Base-by-base conservation (phyloP, 1,140 invertebrate species). In the Centruroides sculpturatus region DNA sequence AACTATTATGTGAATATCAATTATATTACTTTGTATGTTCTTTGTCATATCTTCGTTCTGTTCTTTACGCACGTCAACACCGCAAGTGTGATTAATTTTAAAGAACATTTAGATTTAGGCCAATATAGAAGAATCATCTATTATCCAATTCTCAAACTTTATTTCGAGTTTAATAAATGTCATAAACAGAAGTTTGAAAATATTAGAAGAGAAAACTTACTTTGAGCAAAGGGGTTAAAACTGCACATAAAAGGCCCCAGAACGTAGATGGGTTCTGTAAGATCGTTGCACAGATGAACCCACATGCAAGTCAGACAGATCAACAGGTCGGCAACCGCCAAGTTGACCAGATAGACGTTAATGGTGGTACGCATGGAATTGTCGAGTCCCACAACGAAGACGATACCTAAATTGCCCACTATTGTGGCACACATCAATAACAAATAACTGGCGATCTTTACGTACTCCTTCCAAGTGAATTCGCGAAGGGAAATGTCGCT, bases 311-410 rank as follows among this genome's bases (percentile, higher is more conserved):
- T 72, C 3, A 72, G 10, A 1, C 73, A 73, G 23, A 78, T 75
- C 55, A 76, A 59, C 3, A 76, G 60, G 63, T 77, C 75, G 34
- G 74, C 75, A 0, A 70, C 68, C 3, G 74, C 75, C 41, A 73
- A 56, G 56, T 76, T 75, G 56, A 76, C 71, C 55, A 76, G 64
- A 66, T 77, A 77, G 35, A 69, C 66, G 54, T 76, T 76, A 46
- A 74, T 73, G 53, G 76, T 73, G 8, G 71, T 68, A n/a, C 75
- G 53, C 65, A 75, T 67, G 11, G 71, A 62, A 51, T 75, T 71
- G 66, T 79, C 77, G 9, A 72, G 72, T 46, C 73, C 67, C 5
- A 79, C 76, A n/a, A 78, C 76, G 68, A 78, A 71, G 36, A 80
- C 76, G n/a, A 79, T 78, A 35, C 75, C 71, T 13, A 75, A 64